Evolutionary conservation across 2,888 invertebrate genomes (phyloP).

Genomic region (Smittia aterrima): DNA sequence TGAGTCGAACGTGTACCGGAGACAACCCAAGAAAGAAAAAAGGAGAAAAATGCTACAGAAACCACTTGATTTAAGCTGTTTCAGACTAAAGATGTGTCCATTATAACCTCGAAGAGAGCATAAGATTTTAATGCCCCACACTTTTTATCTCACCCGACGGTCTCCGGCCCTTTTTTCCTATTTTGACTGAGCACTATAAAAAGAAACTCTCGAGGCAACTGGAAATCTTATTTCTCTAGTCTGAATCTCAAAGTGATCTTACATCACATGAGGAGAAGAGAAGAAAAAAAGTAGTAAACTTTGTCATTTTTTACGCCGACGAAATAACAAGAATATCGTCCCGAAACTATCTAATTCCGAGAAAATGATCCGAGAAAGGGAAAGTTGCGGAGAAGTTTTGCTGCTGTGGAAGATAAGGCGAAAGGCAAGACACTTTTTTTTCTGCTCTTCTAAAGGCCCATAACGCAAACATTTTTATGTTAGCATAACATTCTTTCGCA

Average conservation of each 20-base stretch:
- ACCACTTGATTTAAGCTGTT: conserved; percentile 41
- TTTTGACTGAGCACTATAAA: not conserved
- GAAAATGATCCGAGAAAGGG: conserved; percentile 14
- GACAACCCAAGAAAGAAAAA: conserved; percentile 16
- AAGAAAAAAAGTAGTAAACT: not conserved
- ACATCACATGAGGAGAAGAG: not conserved
- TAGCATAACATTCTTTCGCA: conserved; percentile 1
- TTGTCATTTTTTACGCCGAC: not conserved
- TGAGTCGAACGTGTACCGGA: not conserved
- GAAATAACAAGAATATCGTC: conserved; percentile 4
- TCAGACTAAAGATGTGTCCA: conserved; percentile 37
- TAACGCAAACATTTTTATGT: conserved; percentile 18
- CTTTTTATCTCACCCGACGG: conserved; percentile 16
- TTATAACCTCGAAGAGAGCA: conserved; percentile 27
- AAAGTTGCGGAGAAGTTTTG: not conserved
- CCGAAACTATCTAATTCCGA: conserved; percentile 14
- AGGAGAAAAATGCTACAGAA: conserved; percentile 12
- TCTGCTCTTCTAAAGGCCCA: not conserved
- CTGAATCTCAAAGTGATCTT: conserved; percentile 5
- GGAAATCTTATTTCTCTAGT: not conserved
- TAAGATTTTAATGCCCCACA: conserved; percentile 29
- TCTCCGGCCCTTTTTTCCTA: not conserved
- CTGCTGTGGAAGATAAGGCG: not conserved
- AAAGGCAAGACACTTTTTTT: not conserved
- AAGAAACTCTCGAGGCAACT: not conserved